phyloP scores from a whole-genome alignment of 2,888 invertebrate genomes.

The Bhutanitis thaidina region DNA sequence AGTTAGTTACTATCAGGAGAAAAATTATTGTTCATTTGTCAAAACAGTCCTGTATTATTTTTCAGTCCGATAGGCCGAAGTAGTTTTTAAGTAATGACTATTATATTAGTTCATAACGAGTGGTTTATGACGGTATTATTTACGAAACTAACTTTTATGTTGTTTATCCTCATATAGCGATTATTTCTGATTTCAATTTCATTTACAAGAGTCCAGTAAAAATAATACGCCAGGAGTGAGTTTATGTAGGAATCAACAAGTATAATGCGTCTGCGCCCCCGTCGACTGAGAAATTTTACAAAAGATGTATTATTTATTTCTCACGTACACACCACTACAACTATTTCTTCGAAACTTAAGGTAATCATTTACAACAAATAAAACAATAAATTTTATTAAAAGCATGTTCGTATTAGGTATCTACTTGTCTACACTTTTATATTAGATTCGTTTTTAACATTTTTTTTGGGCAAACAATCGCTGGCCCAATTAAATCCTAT shows the following conservation, averaged over 20 bases:
- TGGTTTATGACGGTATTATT: too few species aligned
- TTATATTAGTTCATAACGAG: too few species aligned
- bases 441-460: background rate
- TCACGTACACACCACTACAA: conserved; percentile 68
- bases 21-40: too few species aligned
- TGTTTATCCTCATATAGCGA: background rate
- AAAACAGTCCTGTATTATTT: too few species aligned
- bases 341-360: conserved; percentile 66
- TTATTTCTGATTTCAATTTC: too few species aligned
- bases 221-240: conserved; percentile 32
- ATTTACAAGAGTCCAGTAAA: conserved; percentile 13
- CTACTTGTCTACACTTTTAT: too few species aligned
- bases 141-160: too few species aligned
- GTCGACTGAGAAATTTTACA: conserved; percentile 63
- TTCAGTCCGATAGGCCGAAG: too few species aligned
- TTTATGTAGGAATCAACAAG: conserved; percentile 60
- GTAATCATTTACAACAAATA: conserved; percentile 61
- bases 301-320: conserved; percentile 74
- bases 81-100: too few species aligned
- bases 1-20: too few species aligned
- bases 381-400: too few species aligned
- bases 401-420: background rate
- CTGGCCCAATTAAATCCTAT: conserved; percentile 6
- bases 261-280: conserved; percentile 61
- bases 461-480: conserved; percentile 3